Conservation (phyloP, 2,888 invertebrate species). For the Sesia apiformis region DNA sequence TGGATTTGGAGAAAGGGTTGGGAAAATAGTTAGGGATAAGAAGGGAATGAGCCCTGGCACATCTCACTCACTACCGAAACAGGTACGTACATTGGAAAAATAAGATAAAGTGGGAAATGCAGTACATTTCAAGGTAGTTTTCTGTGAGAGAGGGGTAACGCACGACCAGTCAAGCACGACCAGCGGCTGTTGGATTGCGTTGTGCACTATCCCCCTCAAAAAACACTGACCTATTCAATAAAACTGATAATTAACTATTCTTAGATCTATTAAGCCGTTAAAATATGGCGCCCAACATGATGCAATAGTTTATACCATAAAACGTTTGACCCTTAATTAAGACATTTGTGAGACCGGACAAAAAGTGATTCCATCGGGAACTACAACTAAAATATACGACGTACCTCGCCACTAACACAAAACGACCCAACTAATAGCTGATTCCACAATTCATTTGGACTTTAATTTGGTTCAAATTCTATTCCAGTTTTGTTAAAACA, state of each 20-base stretch:
- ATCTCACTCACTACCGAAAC: too few relatives aligned
- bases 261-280: conserved; percentile 8
- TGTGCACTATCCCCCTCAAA: too few relatives aligned
- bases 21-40: too few relatives aligned
- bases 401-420: conserved; percentile 32
- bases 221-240: too few relatives aligned
- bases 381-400: conserved; percentile 47
- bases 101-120: too few relatives aligned
- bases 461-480: conserved; percentile 24
- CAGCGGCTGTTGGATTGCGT: too few relatives aligned
- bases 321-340: conserved; percentile 58
- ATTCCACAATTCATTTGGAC: conserved; percentile 44
- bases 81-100: too few relatives aligned
- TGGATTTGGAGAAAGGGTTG: too few relatives aligned
- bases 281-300: conserved; percentile 23
- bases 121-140: too few relatives aligned
- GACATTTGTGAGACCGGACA: conserved; percentile 36
- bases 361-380: conserved; percentile 38
- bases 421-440: conserved; percentile 43
- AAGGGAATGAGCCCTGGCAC: too few relatives aligned
- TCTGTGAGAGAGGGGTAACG: too few relatives aligned
- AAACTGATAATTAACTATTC: neutral
- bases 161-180: too few relatives aligned
- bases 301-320: conserved; percentile 41
- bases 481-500: conserved; percentile 35